Evolutionary conservation across 2,797 vertebrate genomes (phyloP), one percentile per base, ranked within the genome.

Genomic region (Vireo griseus): DNA sequence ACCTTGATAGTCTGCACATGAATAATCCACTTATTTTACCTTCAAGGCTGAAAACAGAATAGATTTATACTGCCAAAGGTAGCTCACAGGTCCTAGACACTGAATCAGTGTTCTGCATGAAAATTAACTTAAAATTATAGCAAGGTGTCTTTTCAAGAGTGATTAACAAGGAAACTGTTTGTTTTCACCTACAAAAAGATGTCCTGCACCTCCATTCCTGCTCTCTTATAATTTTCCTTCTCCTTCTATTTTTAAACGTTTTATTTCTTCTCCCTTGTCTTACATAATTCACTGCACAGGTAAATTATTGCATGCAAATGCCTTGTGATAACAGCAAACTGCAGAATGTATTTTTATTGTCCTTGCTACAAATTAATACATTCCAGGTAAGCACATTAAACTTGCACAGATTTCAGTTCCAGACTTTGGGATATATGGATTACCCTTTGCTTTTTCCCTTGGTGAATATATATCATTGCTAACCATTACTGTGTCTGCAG

Each of bases 381-480:
- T 89, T 72, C 89, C 85, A 92, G 77, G 66, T 74, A 96, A 95
- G 83, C 77, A 88, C 87, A 88, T 95, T 57, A 88, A 77, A 84
- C 87, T 93, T 92, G 85, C 82, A 89, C 84, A 88, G 90, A 79
- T 67, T 85, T 95, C 90, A 93, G 77, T 76, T 86, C 69, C 86
- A 74, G 69, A 90, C 89, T 90, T 88, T 13, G 77, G 92, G 93
- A 96, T 96, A 94, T 90, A 97, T 87, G 87, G 89, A 95, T 95
- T 91, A 91, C 83, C 61, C 51, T 91, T 78, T 85, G 81, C 82
- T 76, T 45, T 61, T 87, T 85, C 94, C 68, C 91, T 68, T 14
- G 88, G 88, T 72, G 84, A 88, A 76, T 82, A 87, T 95, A 84
- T 28, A 96, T 95, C 94, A 92, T 55, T 59, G 68, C 91, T 89